Evolutionary conservation across 1,140 invertebrate species (phyloP), one percentile per base, ranked within the genome.

Genomic region (Ruditapes philippinarum): DNA sequence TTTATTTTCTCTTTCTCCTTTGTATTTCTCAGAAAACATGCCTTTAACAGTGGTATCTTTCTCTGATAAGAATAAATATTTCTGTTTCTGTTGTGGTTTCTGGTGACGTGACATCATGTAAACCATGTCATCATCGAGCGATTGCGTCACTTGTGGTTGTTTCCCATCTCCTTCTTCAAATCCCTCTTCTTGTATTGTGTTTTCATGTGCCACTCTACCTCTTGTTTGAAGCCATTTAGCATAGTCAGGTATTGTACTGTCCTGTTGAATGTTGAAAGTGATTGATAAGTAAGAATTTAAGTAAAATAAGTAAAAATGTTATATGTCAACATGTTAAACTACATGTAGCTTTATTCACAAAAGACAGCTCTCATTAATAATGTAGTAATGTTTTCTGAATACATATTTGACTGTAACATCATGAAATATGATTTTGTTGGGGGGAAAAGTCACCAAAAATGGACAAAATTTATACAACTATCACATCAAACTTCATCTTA

Each of bases 1-100:
- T 38, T 89, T 89, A 25, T 89, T 81, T 33, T 89, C 87, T 31
- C 87, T 22, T 0, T 82, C 87, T n/a, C 51, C 86, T 31, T 89
- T 89, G 79, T 42, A 89, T 36, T 89, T 89, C 68, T 89, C 87
- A 0, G 87, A 89, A 65, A 89, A 89, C 25, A n/a, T 73, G 9
- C 87, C 87, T 36, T 89, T 89, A 3, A 82, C 79, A 14, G 28
- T 51, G n/a, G 87, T 83, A 89, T 89, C 87, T 82, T 89, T 83
- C 42, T 89, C 87, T 28, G 87, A 89, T 45, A 89, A 54, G 79
- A 89, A 89, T 38, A 89, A 31, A 62, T 82, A 89, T 73, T 89
- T 89, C 68, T 82, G 87, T 51, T 89, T 89, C 28, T n/a, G 42
- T 42, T 73, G 42, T 25, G n/a, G 25, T 38, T 73, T 60, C n/a